Evolutionary conservation across 2,888 invertebrate species (phyloP), one percentile per base, ranked within the genome.

Genomic region (Phania funesta): DNA sequence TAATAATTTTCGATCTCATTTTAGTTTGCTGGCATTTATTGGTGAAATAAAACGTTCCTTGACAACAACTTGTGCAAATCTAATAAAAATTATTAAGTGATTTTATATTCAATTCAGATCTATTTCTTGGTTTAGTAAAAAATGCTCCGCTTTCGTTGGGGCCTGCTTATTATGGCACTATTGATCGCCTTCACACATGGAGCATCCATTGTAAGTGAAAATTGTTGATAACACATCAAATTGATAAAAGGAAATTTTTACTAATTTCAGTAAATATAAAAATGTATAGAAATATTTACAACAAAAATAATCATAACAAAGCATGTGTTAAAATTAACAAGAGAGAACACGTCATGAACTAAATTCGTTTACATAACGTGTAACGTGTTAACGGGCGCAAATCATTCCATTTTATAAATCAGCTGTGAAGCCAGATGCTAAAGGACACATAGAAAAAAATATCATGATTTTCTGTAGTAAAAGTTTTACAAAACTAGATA

Each of bases 131-230:
- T 24, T 46, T 85, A 8, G 44, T 18, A 18, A 35, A 77, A 87
- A 85, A 90, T 90, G 90, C 85, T 88, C 88, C 87, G 89, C 89
- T 86, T 88, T 84, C 86, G 86, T 82, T 90, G 89, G 90, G 89
- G 87, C 85, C 84, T 89, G 73, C 76, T 90, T 82, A 87, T 87
- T 75, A 83, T 88, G 35, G 84, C 87, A 81, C 77, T 90, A 41
- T 81, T 88, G 35, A 78, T 88, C 65, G 86, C 86, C 82, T 83
- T 84, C 68, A 85, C 87, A 71, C 87, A 89, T 86, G 89, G 89
- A 87, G 90, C 89, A 79, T 86, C 85, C 58, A 84, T 89, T 84
- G 89, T 89, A 89, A 89, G 89, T 89, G 84, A 76, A 65, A 62
- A 44, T 18, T 20, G 54, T 44, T 38, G 1, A 26, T 24, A 70